Base-by-base conservation (phyloP, 23 tunicate species). In the Botrylloides violaceus region DNA sequence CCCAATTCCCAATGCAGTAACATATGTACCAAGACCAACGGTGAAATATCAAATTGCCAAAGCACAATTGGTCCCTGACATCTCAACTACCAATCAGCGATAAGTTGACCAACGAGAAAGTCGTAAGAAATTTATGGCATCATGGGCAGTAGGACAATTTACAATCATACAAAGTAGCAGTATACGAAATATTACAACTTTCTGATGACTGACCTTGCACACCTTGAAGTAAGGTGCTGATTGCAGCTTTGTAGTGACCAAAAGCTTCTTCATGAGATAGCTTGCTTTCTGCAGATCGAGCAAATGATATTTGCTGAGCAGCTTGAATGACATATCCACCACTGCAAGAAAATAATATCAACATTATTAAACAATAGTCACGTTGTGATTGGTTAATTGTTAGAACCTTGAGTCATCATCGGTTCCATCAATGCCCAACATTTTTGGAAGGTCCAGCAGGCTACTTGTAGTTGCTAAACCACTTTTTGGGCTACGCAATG, bases 311-410 rank as follows among this genome's bases (percentile, higher is more conserved):
- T 34, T 75, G 64, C 25, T 81, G 56, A 15, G 80, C 80, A 25
- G 87, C 87, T 32, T 75, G 83, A 48, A 30, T 34, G 26, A 81
- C 31, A 75, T 81, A 81, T 21, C 55, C 59, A 9, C 80, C 87
- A 31, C 64, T 72, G 71, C 20, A 29, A 55, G 6, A 72, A 23
- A 68, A 24, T 7, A 0, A 65, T 15, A 20, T 65, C 9, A 18
- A 12, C n/a, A 12, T 9, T 18, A 29, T 32, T 65, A 65, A 26
- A 60, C 23, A 20, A 20, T 43, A 18, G 19, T 60, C 65, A 20
- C 27, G 15, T 0, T 23, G n/a, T 18, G 27, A 60, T 20, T 18
- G 18, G n/a, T 23, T 23, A 25, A 28, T 23, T 15, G 9, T 28
- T 18, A n/a, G 30, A 21, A 79, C 76, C 83, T 70, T 32, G 27